These are phyloP conservation scores for Tor tambroides DNA, from an alignment of 2,113 vertebrate genomes.

Conservation along the genomic window DNA sequence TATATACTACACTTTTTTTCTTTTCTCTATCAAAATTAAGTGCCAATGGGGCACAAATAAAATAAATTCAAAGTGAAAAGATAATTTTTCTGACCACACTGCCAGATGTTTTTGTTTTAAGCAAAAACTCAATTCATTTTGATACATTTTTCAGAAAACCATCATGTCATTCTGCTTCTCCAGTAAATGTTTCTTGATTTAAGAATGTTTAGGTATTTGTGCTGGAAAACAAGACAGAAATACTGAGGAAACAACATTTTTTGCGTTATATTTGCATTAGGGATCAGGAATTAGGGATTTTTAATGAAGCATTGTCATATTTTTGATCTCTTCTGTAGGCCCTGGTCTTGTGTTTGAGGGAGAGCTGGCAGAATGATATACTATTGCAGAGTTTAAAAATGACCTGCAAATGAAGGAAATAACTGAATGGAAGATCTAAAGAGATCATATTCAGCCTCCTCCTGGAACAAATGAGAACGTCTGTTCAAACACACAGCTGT, in stretches of 20 bases:
- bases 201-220: too few species aligned
- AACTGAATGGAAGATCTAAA: constrained; percentile 10
- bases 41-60: not conserved
- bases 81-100: not conserved
- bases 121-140: not conserved
- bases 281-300: not conserved
- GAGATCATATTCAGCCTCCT: constrained; percentile 5
- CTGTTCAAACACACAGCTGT: constrained; percentile 5
- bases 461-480: not conserved
- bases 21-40: too few species aligned
- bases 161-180: not conserved
- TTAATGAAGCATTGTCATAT: not conserved
- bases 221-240: not conserved
- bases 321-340: not conserved
- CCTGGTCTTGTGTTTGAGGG: not conserved
- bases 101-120: not conserved
- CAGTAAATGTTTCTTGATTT: too few species aligned
- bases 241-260: not conserved
- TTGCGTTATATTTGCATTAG: not conserved
- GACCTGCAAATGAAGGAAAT: not conserved
- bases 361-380: not conserved
- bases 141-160: too few species aligned
- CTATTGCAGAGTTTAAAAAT: not conserved
- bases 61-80: not conserved
- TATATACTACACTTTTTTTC: not conserved